These are phyloP conservation scores for Calliopsis andreniformis DNA, from an alignment of 1,140 invertebrate genomes.

Conservation along the genomic window DNA sequence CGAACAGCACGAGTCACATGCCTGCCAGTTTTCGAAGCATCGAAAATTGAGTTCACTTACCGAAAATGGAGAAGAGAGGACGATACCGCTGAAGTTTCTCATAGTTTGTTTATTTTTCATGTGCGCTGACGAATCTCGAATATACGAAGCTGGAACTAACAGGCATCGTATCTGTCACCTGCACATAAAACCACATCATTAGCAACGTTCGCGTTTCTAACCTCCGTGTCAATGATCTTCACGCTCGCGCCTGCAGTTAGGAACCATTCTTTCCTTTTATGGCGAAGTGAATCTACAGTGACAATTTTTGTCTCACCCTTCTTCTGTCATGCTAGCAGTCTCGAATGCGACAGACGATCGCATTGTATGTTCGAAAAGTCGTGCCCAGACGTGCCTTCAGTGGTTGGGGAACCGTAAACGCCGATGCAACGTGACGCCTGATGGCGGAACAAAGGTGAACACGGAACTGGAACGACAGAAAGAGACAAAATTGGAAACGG, in stretches of 20 bases:
- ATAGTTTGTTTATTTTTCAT: not conserved
- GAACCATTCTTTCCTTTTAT: not conserved
- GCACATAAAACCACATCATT: not conserved
- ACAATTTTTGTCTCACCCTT: not conserved
- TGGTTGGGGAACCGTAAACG: conserved; percentile 40
- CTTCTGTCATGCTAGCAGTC: conserved; percentile 22
- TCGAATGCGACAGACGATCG: conserved; percentile 40
- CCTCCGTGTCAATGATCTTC: not conserved
- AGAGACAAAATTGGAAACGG: no score
- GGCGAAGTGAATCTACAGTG: not conserved
- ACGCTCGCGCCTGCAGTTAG: not conserved
- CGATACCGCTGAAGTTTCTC: not conserved
- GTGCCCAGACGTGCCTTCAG: conserved; percentile 27
- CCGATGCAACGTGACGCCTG: conserved; percentile 10
- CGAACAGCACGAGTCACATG: conserved; percentile 1
- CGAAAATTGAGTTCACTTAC: conserved; percentile 20
- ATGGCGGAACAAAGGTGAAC: not conserved
- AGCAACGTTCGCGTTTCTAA: not conserved
- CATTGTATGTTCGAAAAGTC: conserved; percentile 27
- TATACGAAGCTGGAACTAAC: no score
- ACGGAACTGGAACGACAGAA: no score
- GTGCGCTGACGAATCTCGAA: not conserved
- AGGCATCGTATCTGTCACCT: not conserved
- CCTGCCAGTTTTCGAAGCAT: conserved; percentile 5
- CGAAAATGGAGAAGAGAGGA: not conserved